Percentiles rank a stretch among this genome's conserved stretches.
Conservation (phyloP, 2,113 vertebrate genomes). For the Antennarius striatus region DNA sequence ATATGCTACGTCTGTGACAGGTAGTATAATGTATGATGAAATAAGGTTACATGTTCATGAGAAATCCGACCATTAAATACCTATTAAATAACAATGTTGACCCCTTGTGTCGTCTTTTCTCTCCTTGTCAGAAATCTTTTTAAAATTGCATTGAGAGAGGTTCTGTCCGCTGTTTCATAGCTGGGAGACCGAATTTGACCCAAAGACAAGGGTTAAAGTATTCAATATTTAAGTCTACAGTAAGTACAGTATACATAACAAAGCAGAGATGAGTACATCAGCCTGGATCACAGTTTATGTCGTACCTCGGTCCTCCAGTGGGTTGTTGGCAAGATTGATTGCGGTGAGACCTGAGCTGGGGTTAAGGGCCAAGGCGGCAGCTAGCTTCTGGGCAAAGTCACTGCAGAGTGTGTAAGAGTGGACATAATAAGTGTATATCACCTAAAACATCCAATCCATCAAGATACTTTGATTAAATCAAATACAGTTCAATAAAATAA, state of each 20-base stretch:
- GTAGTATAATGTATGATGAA: neutral
- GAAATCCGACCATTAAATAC: neutral
- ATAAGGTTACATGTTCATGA: neutral
- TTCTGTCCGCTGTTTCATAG: too few relatives aligned
- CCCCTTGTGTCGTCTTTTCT: too few relatives aligned
- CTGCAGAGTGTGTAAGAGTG: conserved; percentile 64
- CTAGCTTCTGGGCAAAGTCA: conserved; percentile 96
- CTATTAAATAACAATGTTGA: neutral
- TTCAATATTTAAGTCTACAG: too few relatives aligned
- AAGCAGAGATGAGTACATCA: conserved; percentile 5
- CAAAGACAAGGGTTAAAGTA: too few relatives aligned
- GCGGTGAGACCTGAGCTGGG: conserved; percentile 92
- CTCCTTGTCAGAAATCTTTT: too few relatives aligned
- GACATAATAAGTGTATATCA: conserved; percentile 9
- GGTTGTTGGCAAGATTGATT: conserved; percentile 94
- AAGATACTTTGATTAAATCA: too few relatives aligned
- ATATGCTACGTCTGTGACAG: too few relatives aligned
- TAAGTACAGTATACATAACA: neutral
- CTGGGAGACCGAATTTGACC: too few relatives aligned
- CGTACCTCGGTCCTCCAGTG: conserved; percentile 94
- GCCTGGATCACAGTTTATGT: conserved; percentile 3
- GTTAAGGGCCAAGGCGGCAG: conserved; percentile 89
- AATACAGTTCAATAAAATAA: too few relatives aligned
- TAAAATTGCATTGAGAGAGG: too few relatives aligned
- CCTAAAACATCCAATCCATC: neutral